These are phyloP conservation scores for Gulo gulo DNA, from an alignment of 2,113 vertebrate genomes.

Conservation along the genomic window DNA sequence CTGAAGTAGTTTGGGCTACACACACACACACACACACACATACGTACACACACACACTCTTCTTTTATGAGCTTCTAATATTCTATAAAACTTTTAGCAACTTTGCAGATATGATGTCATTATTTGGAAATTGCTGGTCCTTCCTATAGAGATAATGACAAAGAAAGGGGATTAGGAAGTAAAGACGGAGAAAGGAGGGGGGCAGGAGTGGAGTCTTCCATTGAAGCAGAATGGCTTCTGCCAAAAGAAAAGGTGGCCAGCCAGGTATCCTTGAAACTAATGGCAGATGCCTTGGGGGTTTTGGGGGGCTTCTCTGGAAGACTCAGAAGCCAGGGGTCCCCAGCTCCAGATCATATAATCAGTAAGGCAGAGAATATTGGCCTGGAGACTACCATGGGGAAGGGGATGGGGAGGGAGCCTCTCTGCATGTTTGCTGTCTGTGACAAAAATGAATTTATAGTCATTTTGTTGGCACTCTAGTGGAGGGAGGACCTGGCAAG, in stretches of 20 bases:
- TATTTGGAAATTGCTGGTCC: background rate
- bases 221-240: background rate
- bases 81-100: background rate
- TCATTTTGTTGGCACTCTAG: conserved; percentile 15
- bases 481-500: conserved; percentile 22
- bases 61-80: background rate
- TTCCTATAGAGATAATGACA: background rate
- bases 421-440: background rate
- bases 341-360: background rate
- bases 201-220: background rate
- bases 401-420: background rate
- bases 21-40: background rate
- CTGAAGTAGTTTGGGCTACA: background rate
- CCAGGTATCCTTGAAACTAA: background rate
- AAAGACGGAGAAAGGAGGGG: background rate
- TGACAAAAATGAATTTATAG: conserved; percentile 29
- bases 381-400: background rate
- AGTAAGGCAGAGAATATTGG: background rate
- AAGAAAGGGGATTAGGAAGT: background rate
- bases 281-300: background rate
- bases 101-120: background rate
- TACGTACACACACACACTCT: background rate
- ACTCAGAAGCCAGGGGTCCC: background rate
- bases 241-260: background rate
- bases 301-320: background rate